Conservation (phyloP, 1,140 invertebrate genomes). For the Drosophila ficusphila region DNA sequence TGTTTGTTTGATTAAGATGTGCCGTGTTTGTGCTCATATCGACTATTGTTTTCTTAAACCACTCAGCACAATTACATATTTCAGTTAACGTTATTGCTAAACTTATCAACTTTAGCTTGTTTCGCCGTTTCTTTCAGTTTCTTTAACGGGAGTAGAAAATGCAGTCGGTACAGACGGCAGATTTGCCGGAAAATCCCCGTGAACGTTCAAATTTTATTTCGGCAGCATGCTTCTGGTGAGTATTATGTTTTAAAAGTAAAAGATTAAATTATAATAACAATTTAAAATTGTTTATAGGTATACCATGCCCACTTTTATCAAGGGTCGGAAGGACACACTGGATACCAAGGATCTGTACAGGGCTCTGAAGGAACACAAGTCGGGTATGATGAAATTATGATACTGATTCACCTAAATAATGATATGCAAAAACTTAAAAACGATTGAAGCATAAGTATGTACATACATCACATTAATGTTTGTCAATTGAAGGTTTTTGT, state of each 20-base stretch:
- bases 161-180: slow-evolving; percentile 81
- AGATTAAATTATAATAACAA: background rate
- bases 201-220: slow-evolving; percentile 74
- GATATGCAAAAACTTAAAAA: background rate
- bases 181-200: slow-evolving; percentile 81
- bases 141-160: slow-evolving; percentile 30
- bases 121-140: background rate
- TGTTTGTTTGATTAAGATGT: slow-evolving; percentile 39
- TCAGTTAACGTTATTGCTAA: background rate
- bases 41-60: slow-evolving; percentile 36
- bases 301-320: slow-evolving; percentile 85
- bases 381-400: slow-evolving; percentile 66
- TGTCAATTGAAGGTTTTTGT: background rate
- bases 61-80: slow-evolving; percentile 31
- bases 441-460: background rate
- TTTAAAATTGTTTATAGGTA: slow-evolving; percentile 72
- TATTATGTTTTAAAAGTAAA: background rate
- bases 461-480: background rate
- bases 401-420: background rate
- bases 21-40: slow-evolving; percentile 18
- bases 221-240: slow-evolving; percentile 77
- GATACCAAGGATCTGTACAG: slow-evolving; percentile 86
- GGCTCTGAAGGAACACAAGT: slow-evolving; percentile 86
- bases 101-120: background rate
- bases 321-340: slow-evolving; percentile 85